These are phyloP conservation scores for Rissa tridactyla DNA, from an alignment of 2,113 vertebrate species.

Conservation along the genomic window DNA sequence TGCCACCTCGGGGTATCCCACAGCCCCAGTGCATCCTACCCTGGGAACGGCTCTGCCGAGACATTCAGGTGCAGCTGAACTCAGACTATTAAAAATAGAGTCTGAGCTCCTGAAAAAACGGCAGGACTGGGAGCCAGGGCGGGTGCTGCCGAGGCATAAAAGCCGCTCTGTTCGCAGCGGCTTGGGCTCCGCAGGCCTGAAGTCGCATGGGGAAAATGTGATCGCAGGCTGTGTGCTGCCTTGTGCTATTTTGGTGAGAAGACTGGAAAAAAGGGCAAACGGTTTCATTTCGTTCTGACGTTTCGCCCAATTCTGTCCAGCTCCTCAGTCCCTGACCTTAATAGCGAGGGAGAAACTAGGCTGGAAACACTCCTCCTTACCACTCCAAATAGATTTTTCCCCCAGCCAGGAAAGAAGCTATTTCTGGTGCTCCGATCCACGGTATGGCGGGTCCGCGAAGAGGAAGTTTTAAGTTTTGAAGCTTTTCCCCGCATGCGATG, in stretches of 20 bases:
- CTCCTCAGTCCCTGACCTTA: neutral
- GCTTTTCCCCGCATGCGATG: neutral
- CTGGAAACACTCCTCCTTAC: neutral
- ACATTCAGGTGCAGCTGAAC: neutral
- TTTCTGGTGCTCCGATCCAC: neutral
- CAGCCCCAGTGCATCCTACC: neutral
- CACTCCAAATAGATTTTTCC: neutral
- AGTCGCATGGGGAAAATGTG: neutral
- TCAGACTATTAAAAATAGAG: constrained; percentile 13
- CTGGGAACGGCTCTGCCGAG: constrained; percentile 40
- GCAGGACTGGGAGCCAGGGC: neutral
- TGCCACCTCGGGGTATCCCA: neutral
- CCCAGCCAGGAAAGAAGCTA: neutral
- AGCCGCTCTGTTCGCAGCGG: neutral
- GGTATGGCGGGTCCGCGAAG: accelerated
- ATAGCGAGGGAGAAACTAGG: neutral
- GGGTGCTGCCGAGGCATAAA: neutral
- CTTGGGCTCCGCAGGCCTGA: neutral
- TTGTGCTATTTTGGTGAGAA: neutral
- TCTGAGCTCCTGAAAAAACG: neutral
- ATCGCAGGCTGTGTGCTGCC: neutral
- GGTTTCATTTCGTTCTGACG: accelerated
- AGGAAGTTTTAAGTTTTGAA: too few relatives aligned
- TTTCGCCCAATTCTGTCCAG: neutral
- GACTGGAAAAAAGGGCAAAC: neutral